phyloP scores from a whole-genome alignment of 2,113 vertebrate genomes.

The Sapayoa aenigma region DNA sequence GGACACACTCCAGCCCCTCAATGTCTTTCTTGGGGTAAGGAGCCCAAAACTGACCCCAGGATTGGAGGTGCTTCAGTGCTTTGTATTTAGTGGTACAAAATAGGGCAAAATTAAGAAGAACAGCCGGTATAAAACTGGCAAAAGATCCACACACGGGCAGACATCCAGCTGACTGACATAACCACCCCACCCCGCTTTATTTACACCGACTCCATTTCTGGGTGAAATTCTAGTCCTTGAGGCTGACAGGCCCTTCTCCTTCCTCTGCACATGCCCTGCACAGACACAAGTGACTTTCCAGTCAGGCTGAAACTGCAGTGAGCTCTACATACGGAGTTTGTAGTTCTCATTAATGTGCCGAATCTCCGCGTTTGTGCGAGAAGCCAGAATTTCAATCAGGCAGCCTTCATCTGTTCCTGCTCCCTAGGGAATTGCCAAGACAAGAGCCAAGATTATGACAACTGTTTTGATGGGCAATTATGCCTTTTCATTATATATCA shows the following conservation, averaged over 20 bases:
- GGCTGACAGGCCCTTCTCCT: not conserved
- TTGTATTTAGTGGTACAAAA: not conserved
- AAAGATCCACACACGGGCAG: not conserved
- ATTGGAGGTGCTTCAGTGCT: not conserved
- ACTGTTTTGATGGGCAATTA: not conserved
- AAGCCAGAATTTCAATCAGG: constrained; percentile 94
- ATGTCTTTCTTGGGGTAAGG: not conserved
- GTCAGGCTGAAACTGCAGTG: accelerated
- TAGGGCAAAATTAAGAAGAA: not conserved
- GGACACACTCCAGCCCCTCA: not conserved
- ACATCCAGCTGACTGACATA: not conserved
- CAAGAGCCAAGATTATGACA: not conserved
- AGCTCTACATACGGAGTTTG: constrained; percentile 72
- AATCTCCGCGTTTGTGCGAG: constrained; percentile 82
- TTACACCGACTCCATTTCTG: not conserved
- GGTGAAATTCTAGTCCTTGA: not conserved
- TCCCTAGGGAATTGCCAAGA: constrained; percentile 71
- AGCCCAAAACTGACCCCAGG: not conserved
- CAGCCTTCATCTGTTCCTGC: constrained; percentile 94
- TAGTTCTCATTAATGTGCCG: constrained; percentile 77
- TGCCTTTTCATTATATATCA: not conserved
- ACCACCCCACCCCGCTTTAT: not conserved
- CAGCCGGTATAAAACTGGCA: not conserved
- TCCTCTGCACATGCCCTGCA: not conserved
- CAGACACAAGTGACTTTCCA: not conserved